Evolutionary conservation across 2,113 vertebrate species (phyloP).

Genomic region (Pedetes capensis): DNA sequence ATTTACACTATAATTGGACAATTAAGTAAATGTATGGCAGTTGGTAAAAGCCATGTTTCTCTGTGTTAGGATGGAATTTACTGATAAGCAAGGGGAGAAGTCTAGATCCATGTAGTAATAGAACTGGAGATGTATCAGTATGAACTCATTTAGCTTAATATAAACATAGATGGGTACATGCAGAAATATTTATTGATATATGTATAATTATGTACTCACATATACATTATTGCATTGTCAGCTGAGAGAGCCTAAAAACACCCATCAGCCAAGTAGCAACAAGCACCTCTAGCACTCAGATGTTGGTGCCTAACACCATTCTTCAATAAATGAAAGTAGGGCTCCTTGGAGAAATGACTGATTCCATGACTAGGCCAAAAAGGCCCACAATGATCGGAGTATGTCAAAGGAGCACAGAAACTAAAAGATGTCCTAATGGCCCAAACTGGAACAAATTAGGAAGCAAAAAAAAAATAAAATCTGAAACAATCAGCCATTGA

Average conservation of each 20-base stretch:
- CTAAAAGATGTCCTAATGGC: neutral
- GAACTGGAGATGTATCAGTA: neutral
- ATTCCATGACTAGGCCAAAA: neutral
- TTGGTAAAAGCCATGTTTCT: too few species aligned
- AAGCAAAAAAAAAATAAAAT: too few species aligned
- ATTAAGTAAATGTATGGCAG: too few species aligned
- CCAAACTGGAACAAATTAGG: too few species aligned
- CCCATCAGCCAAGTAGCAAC: neutral
- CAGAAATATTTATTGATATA: too few species aligned
- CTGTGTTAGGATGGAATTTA: too few species aligned
- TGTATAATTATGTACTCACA: too few species aligned
- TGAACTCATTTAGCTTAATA: neutral
- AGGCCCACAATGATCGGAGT: neutral
- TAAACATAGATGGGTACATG: too few species aligned
- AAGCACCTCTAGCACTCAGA: neutral
- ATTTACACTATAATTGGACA: too few species aligned
- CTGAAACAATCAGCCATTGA: too few species aligned
- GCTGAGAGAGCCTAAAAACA: neutral
- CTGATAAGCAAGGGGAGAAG: neutral
- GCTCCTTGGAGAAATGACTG: too few species aligned
- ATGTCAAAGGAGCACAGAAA: neutral
- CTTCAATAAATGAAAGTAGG: too few species aligned
- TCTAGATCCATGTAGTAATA: neutral
- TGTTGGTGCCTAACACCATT: neutral
- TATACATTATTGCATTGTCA: neutral